Base-by-base conservation (phyloP, 2,113 vertebrate genomes). In the Dendrocopos noguchii region DNA sequence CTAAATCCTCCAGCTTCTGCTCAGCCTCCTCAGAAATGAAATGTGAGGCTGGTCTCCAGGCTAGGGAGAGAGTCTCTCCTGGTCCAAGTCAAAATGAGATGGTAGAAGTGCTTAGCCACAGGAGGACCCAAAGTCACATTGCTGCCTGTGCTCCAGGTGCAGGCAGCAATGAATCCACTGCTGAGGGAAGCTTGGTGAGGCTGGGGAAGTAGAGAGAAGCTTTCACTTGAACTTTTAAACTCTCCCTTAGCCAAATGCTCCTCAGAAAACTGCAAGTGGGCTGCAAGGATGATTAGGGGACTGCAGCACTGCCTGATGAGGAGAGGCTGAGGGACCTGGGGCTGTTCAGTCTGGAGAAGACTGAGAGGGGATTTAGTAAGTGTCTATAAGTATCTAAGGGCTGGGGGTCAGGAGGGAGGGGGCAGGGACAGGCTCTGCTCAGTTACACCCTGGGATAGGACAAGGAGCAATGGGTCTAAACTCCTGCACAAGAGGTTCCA, bases 81-180 rank as follows among this genome's bases (percentile, higher is more conserved):
- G 7, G n/a, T n/a, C 10, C 31, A 39, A 60, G 70, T 19, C n/a
- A 66, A 36, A 36, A 74, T 16, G 42, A 73, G 34, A 50, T 44
- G 11, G 42, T 39, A 46, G 57, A 19, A 57, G 61, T 10, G 56
- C 24, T 78, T n/a, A 47, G 31, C 16, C 31, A 52, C 56, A 52
- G 50, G 34, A 53, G 18, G 33, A 44, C 25, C 10, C 39, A 4
- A 36, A 70, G 60, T 27, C 27, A 12, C 14, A 15, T 27, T 59
- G 17, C 24, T 42, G 10, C 12, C 39, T 34, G 39, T 53, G 36
- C 29, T 68, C 28, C 36, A 55, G 34, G 8, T n/a, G 28, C 28
- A 59, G 42, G 0, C 68, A 74, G 29, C 10, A 17, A 29, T 0
- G 1, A 47, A 70, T 24, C 24, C 18, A n/a, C 12, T 36, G 36